Conservation (phyloP, 2,113 vertebrate genomes). For the Alces alces region DNA sequence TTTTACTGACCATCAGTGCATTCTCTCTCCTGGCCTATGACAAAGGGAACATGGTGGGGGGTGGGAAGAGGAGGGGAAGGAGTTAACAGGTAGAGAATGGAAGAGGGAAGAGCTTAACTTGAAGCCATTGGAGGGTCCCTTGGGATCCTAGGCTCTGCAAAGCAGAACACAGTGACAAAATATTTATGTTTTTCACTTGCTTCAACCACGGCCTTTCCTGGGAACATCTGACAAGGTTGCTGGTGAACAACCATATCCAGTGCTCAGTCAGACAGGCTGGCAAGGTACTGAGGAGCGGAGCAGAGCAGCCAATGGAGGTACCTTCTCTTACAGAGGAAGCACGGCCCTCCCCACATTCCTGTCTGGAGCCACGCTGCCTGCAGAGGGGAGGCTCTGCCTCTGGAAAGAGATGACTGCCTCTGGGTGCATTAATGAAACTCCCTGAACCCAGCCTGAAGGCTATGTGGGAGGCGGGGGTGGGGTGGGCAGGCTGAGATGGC, state of each 20-base stretch:
- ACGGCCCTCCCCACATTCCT: fast-evolving
- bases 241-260: not conserved
- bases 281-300: not conserved
- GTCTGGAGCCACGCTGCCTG: not conserved
- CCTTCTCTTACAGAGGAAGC: not conserved
- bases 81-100: not conserved
- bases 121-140: not conserved
- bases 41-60: not conserved
- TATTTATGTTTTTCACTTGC: conserved; percentile 33
- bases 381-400: not conserved
- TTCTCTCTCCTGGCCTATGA: not conserved
- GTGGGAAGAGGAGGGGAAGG: too few relatives aligned
- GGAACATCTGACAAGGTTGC: conserved; percentile 18
- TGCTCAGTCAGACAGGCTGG: not conserved
- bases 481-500: not conserved
- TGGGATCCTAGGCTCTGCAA: not conserved
- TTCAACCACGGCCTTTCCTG: not conserved
- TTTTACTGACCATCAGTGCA: fast-evolving
- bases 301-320: not conserved
- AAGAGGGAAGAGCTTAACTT: not conserved
- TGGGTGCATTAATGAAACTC: not conserved
- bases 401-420: not conserved
- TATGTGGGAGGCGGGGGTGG: fast-evolving
- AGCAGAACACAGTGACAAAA: conserved; percentile 15
- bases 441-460: not conserved